Evolutionary conservation across 2,797 vertebrate species (phyloP).

Genomic region (Clarias pachynema): DNA sequence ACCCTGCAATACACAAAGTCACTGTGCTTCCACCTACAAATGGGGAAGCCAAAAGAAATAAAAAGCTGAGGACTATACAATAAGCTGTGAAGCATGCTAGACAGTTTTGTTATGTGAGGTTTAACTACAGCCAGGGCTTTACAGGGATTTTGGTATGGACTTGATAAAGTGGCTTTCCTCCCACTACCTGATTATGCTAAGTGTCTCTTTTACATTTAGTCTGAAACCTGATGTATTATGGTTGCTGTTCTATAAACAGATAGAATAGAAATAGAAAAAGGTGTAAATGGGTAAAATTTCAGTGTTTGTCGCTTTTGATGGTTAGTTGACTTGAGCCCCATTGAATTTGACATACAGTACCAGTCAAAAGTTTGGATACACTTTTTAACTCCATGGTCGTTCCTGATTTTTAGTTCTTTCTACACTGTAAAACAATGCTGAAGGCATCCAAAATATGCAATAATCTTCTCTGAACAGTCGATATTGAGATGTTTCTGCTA

Average conservation of each 20-base stretch:
- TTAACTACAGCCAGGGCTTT: slow-evolving; percentile 16
- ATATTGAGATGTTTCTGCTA: too few relatives aligned
- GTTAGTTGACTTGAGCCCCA: not conserved
- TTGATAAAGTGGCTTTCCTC: slow-evolving; percentile 7
- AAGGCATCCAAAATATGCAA: too few relatives aligned
- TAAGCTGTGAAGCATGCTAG: slow-evolving; percentile 14
- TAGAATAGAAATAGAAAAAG: not conserved
- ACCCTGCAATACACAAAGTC: not conserved
- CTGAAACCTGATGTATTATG: not conserved
- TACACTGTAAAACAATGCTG: too few relatives aligned
- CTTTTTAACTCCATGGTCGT: too few relatives aligned
- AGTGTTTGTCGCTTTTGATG: not conserved
- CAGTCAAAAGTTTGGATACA: too few relatives aligned
- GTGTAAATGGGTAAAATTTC: not conserved
- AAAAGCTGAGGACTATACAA: not conserved
- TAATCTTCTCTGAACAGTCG: too few relatives aligned
- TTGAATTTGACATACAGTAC: not conserved
- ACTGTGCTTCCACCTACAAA: not conserved
- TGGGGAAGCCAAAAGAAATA: not conserved
- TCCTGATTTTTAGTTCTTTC: too few relatives aligned
- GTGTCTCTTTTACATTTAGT: not conserved
- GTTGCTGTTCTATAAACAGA: not conserved
- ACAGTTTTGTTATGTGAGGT: slow-evolving; percentile 7
- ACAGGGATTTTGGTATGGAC: slow-evolving; percentile 23
- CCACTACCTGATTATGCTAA: not conserved